Percentiles rank a stretch among this genome's conserved stretches.
Conservation (phyloP, 1,140 invertebrate species). For the Lycorma delicatula region DNA sequence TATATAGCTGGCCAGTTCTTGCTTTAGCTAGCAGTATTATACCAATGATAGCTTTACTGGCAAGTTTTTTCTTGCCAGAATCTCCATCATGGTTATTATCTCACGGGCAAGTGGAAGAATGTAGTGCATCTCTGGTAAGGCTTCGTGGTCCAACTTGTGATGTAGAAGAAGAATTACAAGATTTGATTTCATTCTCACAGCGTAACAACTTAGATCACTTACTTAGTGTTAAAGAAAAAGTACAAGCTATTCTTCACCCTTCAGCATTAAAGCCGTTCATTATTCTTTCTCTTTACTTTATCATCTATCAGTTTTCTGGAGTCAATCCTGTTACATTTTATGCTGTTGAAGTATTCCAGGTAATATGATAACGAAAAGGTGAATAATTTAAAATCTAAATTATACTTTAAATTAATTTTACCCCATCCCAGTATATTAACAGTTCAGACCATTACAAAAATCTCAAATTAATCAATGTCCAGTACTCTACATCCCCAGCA, state of each 20-base stretch:
- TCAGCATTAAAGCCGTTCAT: slow-evolving; percentile 55
- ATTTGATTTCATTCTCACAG: slow-evolving; percentile 50
- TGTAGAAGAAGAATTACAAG: slow-evolving; percentile 51
- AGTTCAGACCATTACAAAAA: too few species aligned
- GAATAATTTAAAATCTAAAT: too few species aligned
- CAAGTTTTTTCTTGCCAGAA: slow-evolving; percentile 57
- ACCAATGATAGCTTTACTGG: slow-evolving; percentile 46
- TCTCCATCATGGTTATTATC: slow-evolving; percentile 60
- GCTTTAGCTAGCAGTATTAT: slow-evolving; percentile 49
- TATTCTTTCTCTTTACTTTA: slow-evolving; percentile 54
- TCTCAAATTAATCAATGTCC: too few species aligned
- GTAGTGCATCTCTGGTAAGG: slow-evolving; percentile 46
- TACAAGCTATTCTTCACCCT: slow-evolving; percentile 47
- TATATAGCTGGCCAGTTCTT: slow-evolving; percentile 48
- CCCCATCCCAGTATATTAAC: too few species aligned
- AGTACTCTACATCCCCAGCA: too few species aligned
- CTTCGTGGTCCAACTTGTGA: slow-evolving; percentile 53
- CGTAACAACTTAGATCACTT: slow-evolving; percentile 47
- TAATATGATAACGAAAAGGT: too few species aligned
- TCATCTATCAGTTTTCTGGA: slow-evolving; percentile 65
- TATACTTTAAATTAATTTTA: too few species aligned
- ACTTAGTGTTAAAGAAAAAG: slow-evolving; percentile 38
- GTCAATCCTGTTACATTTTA: slow-evolving; percentile 73
- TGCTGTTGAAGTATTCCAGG: slow-evolving; percentile 62
- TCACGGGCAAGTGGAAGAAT: slow-evolving; percentile 50